Evolutionary conservation across 2,113 vertebrate species (phyloP).

Genomic region (Bujurquina vittata): DNA sequence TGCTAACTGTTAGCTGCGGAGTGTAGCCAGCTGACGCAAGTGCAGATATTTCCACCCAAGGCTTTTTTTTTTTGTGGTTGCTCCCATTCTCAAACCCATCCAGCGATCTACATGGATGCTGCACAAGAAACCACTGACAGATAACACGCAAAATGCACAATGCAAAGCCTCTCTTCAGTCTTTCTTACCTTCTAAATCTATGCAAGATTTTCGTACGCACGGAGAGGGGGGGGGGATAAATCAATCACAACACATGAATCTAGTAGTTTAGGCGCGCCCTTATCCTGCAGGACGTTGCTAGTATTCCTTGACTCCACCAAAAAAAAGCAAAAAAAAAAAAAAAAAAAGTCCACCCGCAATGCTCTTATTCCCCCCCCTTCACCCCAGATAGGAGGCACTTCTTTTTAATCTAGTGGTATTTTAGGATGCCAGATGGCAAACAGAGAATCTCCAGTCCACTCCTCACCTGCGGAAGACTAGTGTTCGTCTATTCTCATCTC

Average conservation of each 20-base stretch:
- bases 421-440: slow-evolving; percentile 8
- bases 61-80: slow-evolving; percentile 37
- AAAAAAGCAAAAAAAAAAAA: not conserved
- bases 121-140: slow-evolving; percentile 4
- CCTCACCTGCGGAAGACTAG: slow-evolving; percentile 68
- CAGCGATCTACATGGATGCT: slow-evolving; percentile 55
- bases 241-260: slow-evolving; percentile 81
- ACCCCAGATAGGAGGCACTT: slow-evolving; percentile 31
- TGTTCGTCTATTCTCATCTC: slow-evolving; percentile 61
- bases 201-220: slow-evolving; percentile 64
- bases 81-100: slow-evolving; percentile 55
- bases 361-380: slow-evolving; percentile 26
- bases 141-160: slow-evolving; percentile 39
- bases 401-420: not conserved
- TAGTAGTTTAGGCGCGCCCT: slow-evolving; percentile 77
- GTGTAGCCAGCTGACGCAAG: slow-evolving; percentile 75
- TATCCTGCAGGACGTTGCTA: slow-evolving; percentile 73
- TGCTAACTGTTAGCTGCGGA: slow-evolving; percentile 61
- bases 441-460: slow-evolving; percentile 45
- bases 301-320: slow-evolving; percentile 55
- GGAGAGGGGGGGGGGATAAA: slow-evolving; percentile 51
- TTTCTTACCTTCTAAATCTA: slow-evolving; percentile 78
- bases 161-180: not conserved
- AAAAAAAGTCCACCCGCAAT: slow-evolving; percentile 23
- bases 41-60: slow-evolving; percentile 76